Base-by-base conservation (phyloP, 2,888 invertebrate genomes). In the Megamerina dolium region DNA sequence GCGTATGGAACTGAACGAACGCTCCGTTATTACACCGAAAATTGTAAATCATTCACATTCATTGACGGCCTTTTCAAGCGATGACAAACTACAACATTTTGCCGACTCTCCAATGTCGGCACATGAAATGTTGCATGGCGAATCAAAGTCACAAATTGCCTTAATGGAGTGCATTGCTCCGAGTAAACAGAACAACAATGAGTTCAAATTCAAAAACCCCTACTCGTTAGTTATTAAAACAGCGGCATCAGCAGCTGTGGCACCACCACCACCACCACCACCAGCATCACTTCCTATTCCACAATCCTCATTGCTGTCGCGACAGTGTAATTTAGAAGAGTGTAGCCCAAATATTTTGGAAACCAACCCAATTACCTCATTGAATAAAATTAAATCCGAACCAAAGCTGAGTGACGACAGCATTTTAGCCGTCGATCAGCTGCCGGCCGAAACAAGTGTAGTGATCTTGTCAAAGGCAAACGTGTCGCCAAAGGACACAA, bases 341-440 rank as follows among this genome's bases (percentile, higher is more conserved):
- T 26, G 49, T 39, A 58, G 67, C 12, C 66, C 66, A n/a, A 65
- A 64, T 43, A 66, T 65, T 1, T 34, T 65, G 46, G 65, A 65
- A 47, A 59, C 61, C 2, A 66, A 64, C 54, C 66, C 64, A 0
- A 63, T 51, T 45, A 61, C 66, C 20, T 62, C 57, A 40, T 41
- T 47, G 14, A 37, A 40, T 29, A n/a, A 27, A 26, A 43, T 46
- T 26, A 48, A 51, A 41, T 43, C 46, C 2, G 51, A 52, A 43
- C 36, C 43, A 2, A 50, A 42, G 38, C 50, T 42, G 8, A 32
- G 27, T 26, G 41, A 45, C 5, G 37, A 31, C 4, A 52, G 53
- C n/a, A 19, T 48, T 12, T 33, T 49, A 1, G 48, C 46, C 3
- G 51, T 47, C 5, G 53, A 56, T 5, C 52, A 59, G 26, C 21